Evolutionary conservation across 2,797 vertebrate genomes (phyloP), one percentile per base, ranked within the genome.

Genomic region (Chaenodraco wilsoni): DNA sequence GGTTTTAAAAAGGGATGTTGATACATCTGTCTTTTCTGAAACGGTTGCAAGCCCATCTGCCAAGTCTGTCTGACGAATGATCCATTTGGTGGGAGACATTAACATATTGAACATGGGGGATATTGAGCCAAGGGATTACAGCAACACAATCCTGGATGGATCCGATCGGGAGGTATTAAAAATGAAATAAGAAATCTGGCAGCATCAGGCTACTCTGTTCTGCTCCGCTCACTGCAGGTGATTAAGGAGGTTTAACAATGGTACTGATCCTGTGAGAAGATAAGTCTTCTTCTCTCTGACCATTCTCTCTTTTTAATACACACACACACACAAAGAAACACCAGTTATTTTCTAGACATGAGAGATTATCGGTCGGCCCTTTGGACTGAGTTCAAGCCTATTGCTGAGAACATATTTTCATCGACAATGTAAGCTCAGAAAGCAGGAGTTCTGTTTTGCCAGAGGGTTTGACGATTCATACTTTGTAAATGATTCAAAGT

Each of bases 61-160:
- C 90, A 90, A 78, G 79, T 84, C 76, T 70, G 69, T 65, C 85
- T 86, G 86, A 87, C 73, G 45, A 93, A 88, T 87, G 79, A 87
- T 92, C 84, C 86, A 62, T 86, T 84, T 67, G 73, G 82, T 76
- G 75, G 81, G 77, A 78, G 81, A 84, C 84, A 89, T 94, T 91
- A 89, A 89, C 92, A 93, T 92, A 91, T 89, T 89, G 89, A 92
- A 85, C 88, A 87, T 69, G 72, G 84, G 65, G 78, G 79, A 83
- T 90, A 92, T 92, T 65, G 86, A 87, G 83, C 83, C 65, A 73
- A 57, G 82, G 91, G 92, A 94, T 94, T 91, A 92, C 74, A 65
- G 78, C 81, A 84, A 81, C 78, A 80, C 74, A 80, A 89, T 90
- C 79, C 87, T 78, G 75, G 65, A 84, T 78, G 84, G 83, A 91